Base-by-base conservation (phyloP, 1,140 invertebrate species). In the Drosophila tsacasi region DNA sequence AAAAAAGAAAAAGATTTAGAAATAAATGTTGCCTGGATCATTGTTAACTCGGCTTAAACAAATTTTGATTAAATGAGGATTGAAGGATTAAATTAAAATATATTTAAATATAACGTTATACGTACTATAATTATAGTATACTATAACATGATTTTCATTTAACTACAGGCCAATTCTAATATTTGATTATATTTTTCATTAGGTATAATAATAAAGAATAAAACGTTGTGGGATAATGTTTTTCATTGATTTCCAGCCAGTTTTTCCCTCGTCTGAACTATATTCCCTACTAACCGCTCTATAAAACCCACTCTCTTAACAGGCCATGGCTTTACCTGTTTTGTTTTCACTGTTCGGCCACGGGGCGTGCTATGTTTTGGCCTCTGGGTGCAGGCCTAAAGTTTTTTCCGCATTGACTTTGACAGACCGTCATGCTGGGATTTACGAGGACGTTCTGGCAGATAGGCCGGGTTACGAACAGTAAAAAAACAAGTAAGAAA, bases 361-460 rank as follows among this genome's bases (percentile, higher is more conserved):
- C 35, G 23, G 65, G 68, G 69, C 69, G 68, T 61, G 67, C 37
- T 52, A 54, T 72, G 57, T 73, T 73, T 72, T 73, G 69, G 69
- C 66, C 52, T 21, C 9, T 42, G 50, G 32, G 12, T 35, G 61
- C 47, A 44, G 27, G 39, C 62, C 42, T 42, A 6, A 27, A 37
- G 67, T 37, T 27, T 72, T 72, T 59, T 73, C 37, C 44, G 25
- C 69, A 72, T 61, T 73, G 54, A 73, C 67, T 67, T 73, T 73
- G 69, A 73, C 67, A 73, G 69, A 73, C 42, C 52, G 69, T 73
- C 69, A 73, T 54, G 7, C 27, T n/a, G 30, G 69, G 67, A 73
- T 73, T 73, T 73, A 55, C 54, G 32, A 55, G 54, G 37, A 37
- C 50, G 42, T 49, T 44, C 67, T 60, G 69, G 69, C 69, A 73